Evolutionary conservation across 2,888 invertebrate species (phyloP).

Genomic region (Thumatha senex): DNA sequence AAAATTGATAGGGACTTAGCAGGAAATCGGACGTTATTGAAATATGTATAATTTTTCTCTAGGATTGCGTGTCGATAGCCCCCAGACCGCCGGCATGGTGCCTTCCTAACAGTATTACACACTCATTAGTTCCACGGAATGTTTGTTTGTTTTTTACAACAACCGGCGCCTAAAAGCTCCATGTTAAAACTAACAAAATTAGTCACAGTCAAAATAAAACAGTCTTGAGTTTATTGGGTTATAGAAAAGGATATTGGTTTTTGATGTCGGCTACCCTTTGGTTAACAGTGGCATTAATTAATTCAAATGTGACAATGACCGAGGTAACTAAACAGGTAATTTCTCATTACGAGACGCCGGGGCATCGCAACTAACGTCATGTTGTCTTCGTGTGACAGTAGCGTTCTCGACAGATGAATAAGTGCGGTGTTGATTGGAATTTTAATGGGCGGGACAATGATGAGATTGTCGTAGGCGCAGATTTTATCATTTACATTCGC

Average conservation of each 20-base stretch:
- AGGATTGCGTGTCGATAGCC: constrained; percentile 30
- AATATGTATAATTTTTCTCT: constrained; percentile 51
- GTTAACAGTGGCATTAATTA: constrained; percentile 37
- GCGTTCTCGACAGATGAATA: constrained; percentile 72
- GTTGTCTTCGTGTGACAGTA: constrained; percentile 35
- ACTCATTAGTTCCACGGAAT: constrained; percentile 77
- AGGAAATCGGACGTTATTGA: too few species aligned
- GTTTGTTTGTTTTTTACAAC: constrained; percentile 74
- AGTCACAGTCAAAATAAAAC: constrained; percentile 67
- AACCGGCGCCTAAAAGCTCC: constrained; percentile 60
- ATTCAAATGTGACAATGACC: constrained; percentile 38
- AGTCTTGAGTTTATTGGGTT: constrained; percentile 55
- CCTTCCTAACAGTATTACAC: constrained; percentile 75
- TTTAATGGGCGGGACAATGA: constrained; percentile 82
- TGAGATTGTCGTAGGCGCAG: constrained; percentile 67
- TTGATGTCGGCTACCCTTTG: constrained; percentile 35
- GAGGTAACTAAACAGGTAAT: constrained; percentile 66
- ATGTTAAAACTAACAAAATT: constrained; percentile 73
- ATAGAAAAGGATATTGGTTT: constrained; percentile 47
- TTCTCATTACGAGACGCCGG: constrained; percentile 59
- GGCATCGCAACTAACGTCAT: constrained; percentile 49
- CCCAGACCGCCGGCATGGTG: constrained; percentile 70
- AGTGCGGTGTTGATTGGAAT: constrained; percentile 79
- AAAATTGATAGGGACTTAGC: too few species aligned
- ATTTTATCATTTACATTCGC: constrained; percentile 72